Base-by-base conservation (phyloP, 2,888 invertebrate genomes). In the Watsonalla cultraria region DNA sequence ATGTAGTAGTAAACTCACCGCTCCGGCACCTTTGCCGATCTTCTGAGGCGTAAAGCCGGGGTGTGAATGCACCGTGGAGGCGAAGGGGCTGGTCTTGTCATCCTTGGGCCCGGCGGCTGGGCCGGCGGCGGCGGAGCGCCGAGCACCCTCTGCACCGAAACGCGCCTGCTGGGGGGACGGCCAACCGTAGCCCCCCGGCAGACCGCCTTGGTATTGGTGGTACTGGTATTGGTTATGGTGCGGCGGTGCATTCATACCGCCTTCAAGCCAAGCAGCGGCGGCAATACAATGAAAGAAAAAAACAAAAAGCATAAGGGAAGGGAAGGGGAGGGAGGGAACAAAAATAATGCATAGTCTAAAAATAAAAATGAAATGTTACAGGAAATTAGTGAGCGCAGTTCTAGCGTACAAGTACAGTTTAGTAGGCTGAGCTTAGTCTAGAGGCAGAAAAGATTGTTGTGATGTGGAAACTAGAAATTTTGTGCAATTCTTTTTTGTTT, bases 31-130 rank as follows among this genome's bases (percentile, higher is more conserved):
- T 80, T 97, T 97, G 51, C 97, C 97, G 62, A 96, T 94, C 92
- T 98, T 98, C 82, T 98, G 97, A 9, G 98, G 98, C 64, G 96
- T 95, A 86, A 98, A 98, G 56, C 95, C 95, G 45, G 98, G 96
- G 90, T 98, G 97, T 47, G 97, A 97, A 92, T 97, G 97, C 62
- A 95, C 94, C 51, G 96, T 96, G 59, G 95, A 94, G 50, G 96
- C 92, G 85, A 98, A 98, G 15, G 98, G 98, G 81, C 95, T 97
- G 64, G 95, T 94, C 79, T 93, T 93, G 70, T 94, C 93, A 68
- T 93, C 93, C 70, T 92, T 93, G 57, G 78, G 64, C 55, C 79
- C 76, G 54, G 74, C 61, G 47, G 72, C 68, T 0, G 60, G 59
- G 14, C 61, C 69, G 46, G 67, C 62, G 54, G 76, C 75, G 50